phyloP scores from a whole-genome alignment of 2,888 invertebrate species.

The Schrankia costaestrigalis region DNA sequence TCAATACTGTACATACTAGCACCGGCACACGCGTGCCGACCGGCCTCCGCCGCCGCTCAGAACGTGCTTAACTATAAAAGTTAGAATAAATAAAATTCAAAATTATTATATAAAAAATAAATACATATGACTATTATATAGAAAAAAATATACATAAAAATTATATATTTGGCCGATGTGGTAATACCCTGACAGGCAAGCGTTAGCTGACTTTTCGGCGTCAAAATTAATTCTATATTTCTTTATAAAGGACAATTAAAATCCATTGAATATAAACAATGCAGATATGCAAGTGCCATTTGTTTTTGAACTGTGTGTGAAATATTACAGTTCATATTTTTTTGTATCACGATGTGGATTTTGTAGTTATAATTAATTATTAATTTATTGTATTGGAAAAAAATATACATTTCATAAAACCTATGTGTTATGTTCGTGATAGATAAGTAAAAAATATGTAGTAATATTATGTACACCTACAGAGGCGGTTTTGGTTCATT shows the following conservation, averaged over 20 bases:
- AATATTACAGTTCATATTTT: constrained; percentile 53
- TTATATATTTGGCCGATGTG: constrained; percentile 81
- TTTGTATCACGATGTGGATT: constrained; percentile 58
- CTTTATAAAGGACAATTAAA: constrained; percentile 43
- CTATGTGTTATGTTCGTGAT: constrained; percentile 74
- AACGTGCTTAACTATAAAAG: constrained; percentile 74
- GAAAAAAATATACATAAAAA: constrained; percentile 76
- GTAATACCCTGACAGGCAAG: constrained; percentile 90
- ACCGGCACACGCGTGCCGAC: background rate
- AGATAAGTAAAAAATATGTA: constrained; percentile 69
- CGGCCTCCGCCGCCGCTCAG: constrained; percentile 38
- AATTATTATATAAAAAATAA: constrained; percentile 79
- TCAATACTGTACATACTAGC: background rate
- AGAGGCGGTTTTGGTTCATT: constrained; percentile 66
- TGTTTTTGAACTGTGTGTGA: constrained; percentile 70
- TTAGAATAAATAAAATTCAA: constrained; percentile 79
- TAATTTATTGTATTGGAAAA: constrained; percentile 64
- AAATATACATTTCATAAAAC: constrained; percentile 66
- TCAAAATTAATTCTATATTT: constrained; percentile 72
- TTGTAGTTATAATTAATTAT: constrained; percentile 57
- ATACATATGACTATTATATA: constrained; percentile 80
- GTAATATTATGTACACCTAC: constrained; percentile 57
- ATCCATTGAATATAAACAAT: constrained; percentile 64
- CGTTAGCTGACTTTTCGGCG: constrained; percentile 71
- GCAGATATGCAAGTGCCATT: constrained; percentile 77